phyloP scores from a whole-genome alignment of 2,797 vertebrate genomes.

The Microctenopoma steveboyesi region DNA sequence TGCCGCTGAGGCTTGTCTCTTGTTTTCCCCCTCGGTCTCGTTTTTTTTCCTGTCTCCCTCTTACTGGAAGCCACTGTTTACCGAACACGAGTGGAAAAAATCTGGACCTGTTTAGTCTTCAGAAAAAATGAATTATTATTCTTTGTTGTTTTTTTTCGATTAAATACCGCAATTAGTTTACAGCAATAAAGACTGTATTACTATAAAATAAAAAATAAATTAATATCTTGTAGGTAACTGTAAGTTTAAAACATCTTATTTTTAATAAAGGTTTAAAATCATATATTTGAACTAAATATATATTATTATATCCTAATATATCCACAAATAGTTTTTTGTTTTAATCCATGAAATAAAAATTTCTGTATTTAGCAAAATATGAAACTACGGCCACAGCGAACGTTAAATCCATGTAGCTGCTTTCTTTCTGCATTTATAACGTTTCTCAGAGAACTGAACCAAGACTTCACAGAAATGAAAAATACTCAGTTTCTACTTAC shows the following conservation, averaged over 20 bases:
- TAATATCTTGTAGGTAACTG: too few relatives aligned
- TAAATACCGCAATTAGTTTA: too few relatives aligned
- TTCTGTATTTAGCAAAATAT: background rate
- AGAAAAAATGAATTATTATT: background rate
- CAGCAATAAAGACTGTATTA: too few relatives aligned
- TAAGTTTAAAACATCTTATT: too few relatives aligned
- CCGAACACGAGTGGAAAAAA: background rate
- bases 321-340: too few relatives aligned
- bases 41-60: background rate
- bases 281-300: too few relatives aligned
- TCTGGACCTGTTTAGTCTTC: background rate
- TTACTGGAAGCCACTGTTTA: conserved; percentile 43
- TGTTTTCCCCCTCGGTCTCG: too few relatives aligned
- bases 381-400: background rate
- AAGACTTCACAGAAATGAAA: background rate
- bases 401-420: too few relatives aligned
- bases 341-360: too few relatives aligned
- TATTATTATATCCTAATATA: too few relatives aligned
- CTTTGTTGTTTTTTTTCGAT: background rate
- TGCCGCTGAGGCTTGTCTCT: background rate
- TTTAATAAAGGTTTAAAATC: too few relatives aligned
- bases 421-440: background rate
- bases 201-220: too few relatives aligned
- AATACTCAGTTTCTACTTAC: conserved; percentile 47
- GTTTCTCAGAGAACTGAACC: background rate